Evolutionary conservation across 2,797 vertebrate species (phyloP).

Genomic region (Anabas testudineus): DNA sequence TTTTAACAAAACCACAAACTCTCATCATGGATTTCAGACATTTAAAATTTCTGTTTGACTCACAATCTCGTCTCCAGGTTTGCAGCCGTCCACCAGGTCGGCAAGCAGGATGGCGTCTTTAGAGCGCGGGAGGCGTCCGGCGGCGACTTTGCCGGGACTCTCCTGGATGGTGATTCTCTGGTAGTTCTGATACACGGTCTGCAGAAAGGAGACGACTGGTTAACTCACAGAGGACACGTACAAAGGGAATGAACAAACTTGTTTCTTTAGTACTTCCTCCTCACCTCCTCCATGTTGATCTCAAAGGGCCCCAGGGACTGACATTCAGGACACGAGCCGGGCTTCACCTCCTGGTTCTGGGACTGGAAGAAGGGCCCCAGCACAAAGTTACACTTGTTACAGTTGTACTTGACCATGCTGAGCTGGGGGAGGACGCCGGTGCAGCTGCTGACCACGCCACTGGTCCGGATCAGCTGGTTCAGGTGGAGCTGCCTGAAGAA

Average conservation of each 20-base stretch:
- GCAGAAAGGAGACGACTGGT: conserved; percentile 12
- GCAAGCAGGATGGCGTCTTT: conserved; percentile 97
- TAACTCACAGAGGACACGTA: not conserved
- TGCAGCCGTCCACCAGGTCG: conserved; percentile 96
- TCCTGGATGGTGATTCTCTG: conserved; percentile 98
- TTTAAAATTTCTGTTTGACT: conserved; percentile 55
- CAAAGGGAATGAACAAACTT: too few relatives aligned
- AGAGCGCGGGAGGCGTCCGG: conserved; percentile 94
- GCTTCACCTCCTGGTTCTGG: conserved; percentile 99
- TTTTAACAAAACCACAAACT: too few relatives aligned
- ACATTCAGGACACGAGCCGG: conserved; percentile 97
- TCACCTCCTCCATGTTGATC: conserved; percentile 99
- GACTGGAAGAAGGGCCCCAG: conserved; percentile 97
- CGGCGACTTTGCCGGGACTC: conserved; percentile 95
- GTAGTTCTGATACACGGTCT: conserved; percentile 99
- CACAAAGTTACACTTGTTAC: conserved; percentile 95
- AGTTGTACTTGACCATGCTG: conserved; percentile 98
- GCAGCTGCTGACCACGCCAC: conserved; percentile 95
- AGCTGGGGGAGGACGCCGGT: conserved; percentile 97
- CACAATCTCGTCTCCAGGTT: conserved; percentile 97
- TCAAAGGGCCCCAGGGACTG: conserved; percentile 96
- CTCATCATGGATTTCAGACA: too few relatives aligned
- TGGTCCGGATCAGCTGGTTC: conserved; percentile 98
- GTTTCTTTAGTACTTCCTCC: too few relatives aligned
- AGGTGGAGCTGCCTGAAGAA: conserved; percentile 93